Percentiles rank a stretch among this genome's conserved stretches.
phyloP scores from a whole-genome alignment of 1,140 invertebrate species.

The Pogonus chalceus region DNA sequence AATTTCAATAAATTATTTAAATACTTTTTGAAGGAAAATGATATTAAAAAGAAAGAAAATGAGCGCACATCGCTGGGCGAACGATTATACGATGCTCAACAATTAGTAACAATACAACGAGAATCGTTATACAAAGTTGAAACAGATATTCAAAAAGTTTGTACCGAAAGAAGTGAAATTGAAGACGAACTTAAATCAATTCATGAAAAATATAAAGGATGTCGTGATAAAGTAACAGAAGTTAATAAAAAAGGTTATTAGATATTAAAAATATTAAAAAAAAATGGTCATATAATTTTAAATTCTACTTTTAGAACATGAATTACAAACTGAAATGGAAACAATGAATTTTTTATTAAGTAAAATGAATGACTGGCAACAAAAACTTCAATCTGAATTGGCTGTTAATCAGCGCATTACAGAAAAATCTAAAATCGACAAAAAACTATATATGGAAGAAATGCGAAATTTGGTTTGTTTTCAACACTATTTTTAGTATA shows the following conservation, averaged over 20 bases:
- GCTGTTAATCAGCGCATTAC: conserved; percentile 42
- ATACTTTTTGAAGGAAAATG: conserved; percentile 21
- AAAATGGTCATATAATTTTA: conserved; percentile 3
- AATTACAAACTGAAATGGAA: conserved; percentile 40
- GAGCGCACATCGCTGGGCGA: conserved; percentile 25
- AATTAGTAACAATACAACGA: conserved; percentile 26
- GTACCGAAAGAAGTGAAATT: conserved; percentile 23
- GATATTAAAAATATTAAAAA: not conserved
- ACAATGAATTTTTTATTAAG: conserved; percentile 37
- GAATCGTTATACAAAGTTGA: conserved; percentile 20
- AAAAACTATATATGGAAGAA: conserved; percentile 37
- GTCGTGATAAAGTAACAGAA: conserved; percentile 17
- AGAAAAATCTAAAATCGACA: conserved; percentile 43
- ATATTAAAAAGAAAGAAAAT: conserved; percentile 21
- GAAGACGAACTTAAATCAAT: conserved; percentile 21
- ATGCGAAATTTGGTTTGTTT: conserved; percentile 38
- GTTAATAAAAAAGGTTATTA: conserved; percentile 19
- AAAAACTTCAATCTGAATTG: conserved; percentile 42
- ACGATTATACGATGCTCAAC: conserved; percentile 28
- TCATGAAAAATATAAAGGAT: conserved; percentile 19
- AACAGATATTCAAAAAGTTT: conserved; percentile 22
- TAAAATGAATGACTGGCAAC: conserved; percentile 42
- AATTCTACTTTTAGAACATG: conserved; percentile 31
- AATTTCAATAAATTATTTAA: not conserved
- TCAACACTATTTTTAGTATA: not conserved